These are phyloP conservation scores for Nothocercus nigrocapillus DNA, from an alignment of 2,113 vertebrate species.

Conservation along the genomic window DNA sequence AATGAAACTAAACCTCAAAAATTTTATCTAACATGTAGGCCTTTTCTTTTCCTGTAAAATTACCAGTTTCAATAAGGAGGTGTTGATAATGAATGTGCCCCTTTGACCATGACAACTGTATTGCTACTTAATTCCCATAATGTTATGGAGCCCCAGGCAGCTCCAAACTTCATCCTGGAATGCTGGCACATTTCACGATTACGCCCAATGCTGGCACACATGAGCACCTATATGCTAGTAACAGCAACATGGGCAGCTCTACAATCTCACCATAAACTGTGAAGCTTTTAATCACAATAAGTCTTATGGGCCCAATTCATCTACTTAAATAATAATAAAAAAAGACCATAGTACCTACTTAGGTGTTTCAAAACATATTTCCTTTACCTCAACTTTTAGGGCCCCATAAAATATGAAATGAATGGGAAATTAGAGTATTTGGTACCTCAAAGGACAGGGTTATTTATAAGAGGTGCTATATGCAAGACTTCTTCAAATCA, in stretches of 20 bases:
- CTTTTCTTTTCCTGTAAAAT: slow-evolving; percentile 8
- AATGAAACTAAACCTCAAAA: slow-evolving; percentile 24
- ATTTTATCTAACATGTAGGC: not conserved
- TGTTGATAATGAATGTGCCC: slow-evolving; percentile 37
- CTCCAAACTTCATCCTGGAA: slow-evolving; percentile 39
- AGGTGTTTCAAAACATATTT: slow-evolving; percentile 48
- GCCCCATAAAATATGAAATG: slow-evolving; percentile 11
- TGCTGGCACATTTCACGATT: slow-evolving; percentile 73
- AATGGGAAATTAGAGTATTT: not conserved
- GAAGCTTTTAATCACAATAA: slow-evolving; percentile 69
- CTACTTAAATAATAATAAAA: not conserved
- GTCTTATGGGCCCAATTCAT: slow-evolving; percentile 44
- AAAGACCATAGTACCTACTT: slow-evolving; percentile 2
- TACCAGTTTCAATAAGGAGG: slow-evolving; percentile 16
- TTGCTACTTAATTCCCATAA: slow-evolving; percentile 54
- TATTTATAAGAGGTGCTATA: slow-evolving; percentile 1
- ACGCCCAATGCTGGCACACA: slow-evolving; percentile 60
- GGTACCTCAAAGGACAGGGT: not conserved
- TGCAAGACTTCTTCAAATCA: not conserved
- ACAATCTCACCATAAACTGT: slow-evolving; percentile 51
- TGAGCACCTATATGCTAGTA: slow-evolving; percentile 76
- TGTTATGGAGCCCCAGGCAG: slow-evolving; percentile 53
- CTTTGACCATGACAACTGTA: slow-evolving; percentile 48
- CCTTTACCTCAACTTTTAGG: slow-evolving; percentile 36
- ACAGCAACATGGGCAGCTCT: slow-evolving; percentile 26